Conservation (phyloP, 2,888 invertebrate species). For the Chaetoderma sp. region DNA sequence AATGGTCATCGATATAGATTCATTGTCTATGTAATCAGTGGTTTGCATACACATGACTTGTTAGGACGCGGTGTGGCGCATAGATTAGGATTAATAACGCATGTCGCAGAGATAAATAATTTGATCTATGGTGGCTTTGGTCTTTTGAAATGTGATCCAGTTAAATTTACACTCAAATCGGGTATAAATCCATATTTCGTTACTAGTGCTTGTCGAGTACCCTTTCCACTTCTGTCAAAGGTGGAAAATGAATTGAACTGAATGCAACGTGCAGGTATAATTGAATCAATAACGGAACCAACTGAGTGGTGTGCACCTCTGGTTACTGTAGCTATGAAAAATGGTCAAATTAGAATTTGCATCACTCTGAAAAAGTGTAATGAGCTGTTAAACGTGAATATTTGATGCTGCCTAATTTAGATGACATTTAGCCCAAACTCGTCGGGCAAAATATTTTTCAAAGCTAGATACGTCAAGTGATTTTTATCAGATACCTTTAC, state of each 20-base stretch:
- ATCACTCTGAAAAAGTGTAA: constrained; percentile 26
- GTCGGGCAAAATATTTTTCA: constrained; percentile 17
- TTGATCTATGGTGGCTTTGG: constrained; percentile 1
- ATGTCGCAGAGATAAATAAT: neutral
- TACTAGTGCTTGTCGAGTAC: constrained; percentile 13
- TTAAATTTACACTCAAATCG: neutral
- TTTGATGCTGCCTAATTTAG: constrained; percentile 24
- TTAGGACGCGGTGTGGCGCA: constrained; percentile 4
- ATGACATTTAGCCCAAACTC: constrained; percentile 27
- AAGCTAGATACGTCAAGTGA: constrained; percentile 13
- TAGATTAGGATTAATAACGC: neutral
- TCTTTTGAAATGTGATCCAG: constrained; percentile 8
- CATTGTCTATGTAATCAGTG: neutral
- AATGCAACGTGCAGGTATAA: constrained; percentile 27
- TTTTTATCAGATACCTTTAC: constrained; percentile 17
- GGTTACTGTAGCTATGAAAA: constrained; percentile 31
- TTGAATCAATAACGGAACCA: constrained; percentile 29
- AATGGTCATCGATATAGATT: neutral
- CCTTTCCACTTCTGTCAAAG: constrained; percentile 23
- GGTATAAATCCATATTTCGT: constrained; percentile 16
- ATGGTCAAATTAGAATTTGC: constrained; percentile 30
- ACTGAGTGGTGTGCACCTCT: constrained; percentile 34
- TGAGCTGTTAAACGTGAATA: constrained; percentile 26
- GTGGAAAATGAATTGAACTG: constrained; percentile 27
- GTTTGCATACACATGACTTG: neutral